Conservation (phyloP, 2,113 vertebrate species). For the Noturus placidus region DNA sequence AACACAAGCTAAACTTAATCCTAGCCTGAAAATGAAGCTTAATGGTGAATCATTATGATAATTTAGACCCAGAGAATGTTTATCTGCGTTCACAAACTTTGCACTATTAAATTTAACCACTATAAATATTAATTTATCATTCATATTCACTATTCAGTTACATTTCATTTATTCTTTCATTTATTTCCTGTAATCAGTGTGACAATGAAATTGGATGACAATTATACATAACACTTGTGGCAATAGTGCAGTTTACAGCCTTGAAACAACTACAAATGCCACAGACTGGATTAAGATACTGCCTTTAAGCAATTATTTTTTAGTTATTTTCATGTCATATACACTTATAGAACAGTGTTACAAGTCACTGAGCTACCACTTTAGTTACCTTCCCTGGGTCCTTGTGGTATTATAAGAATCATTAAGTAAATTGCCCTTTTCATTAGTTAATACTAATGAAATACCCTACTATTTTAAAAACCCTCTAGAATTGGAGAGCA, state of each 20-base stretch:
- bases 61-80: not conserved
- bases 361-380: not conserved
- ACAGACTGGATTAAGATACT: slow-evolving; percentile 1
- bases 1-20: not conserved
- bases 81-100: not conserved
- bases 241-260: slow-evolving; percentile 27
- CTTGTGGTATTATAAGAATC: not conserved
- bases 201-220: slow-evolving; percentile 34
- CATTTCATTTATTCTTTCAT: slow-evolving; percentile 24
- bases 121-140: slow-evolving; percentile 38
- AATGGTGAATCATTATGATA: not conserved
- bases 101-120: slow-evolving; percentile 4
- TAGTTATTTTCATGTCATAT: not conserved
- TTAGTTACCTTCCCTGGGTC: not conserved
- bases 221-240: slow-evolving; percentile 19
- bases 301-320: slow-evolving; percentile 12
- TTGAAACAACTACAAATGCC: slow-evolving; percentile 3
- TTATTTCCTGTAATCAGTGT: slow-evolving; percentile 24
- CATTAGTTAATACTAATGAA: not conserved
- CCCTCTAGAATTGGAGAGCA: not conserved
- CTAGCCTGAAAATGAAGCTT: not conserved
- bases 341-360: not conserved
- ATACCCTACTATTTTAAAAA: not conserved
- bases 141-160: slow-evolving; percentile 25
- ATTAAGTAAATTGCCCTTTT: not conserved